Base-by-base conservation (phyloP, 1,140 invertebrate species). In the Mesaphorura yosii region DNA sequence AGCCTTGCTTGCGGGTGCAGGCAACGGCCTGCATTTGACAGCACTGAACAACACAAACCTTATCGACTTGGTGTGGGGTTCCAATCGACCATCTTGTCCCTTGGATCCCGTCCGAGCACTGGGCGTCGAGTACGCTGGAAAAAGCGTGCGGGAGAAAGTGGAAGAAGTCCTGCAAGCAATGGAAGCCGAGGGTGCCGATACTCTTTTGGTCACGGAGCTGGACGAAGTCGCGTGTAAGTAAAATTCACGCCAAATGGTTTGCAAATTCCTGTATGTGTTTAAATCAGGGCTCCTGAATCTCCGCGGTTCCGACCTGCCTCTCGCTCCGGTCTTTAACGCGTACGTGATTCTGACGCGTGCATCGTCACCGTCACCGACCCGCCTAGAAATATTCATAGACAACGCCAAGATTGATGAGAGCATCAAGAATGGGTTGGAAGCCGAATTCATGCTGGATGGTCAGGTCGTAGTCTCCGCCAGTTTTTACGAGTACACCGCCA, bases 311-410 rank as follows among this genome's bases (percentile, higher is more conserved):
- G 95, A 99, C 69, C 96, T 99, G 63, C 74, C 79, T 17, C 97
- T 81, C 70, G 98, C 97, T 73, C 95, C 95, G 0, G 86, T 98
- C 0, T 98, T 98, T 69, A 96, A 94, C 67, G 77, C 90, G 0
- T 97, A 92, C 69, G 73, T 86, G 6, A 76, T 93, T 51, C 67
- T 98, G 17, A 59, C 46, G 1, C 50, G 68, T 10, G 71, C 80
- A 5, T 64, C 74, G 23, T 70, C 86, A n/a, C n/a, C n/a, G n/a
- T n/a, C n/a, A n/a, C 31, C 10, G 31, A n/a, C 10, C 10, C n/a
- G 31, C 10, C 70, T 88, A 6, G 72, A 79, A 65, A 68, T 93
- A 4, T 93, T 89, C 67, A 70, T 89, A 45, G 70, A 88, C 73
- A 65, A 79, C 34, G 64, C 66, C 12, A 81, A 82, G 68, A 53